Conservation (phyloP, 2,113 vertebrate genomes). For the Parus major region DNA sequence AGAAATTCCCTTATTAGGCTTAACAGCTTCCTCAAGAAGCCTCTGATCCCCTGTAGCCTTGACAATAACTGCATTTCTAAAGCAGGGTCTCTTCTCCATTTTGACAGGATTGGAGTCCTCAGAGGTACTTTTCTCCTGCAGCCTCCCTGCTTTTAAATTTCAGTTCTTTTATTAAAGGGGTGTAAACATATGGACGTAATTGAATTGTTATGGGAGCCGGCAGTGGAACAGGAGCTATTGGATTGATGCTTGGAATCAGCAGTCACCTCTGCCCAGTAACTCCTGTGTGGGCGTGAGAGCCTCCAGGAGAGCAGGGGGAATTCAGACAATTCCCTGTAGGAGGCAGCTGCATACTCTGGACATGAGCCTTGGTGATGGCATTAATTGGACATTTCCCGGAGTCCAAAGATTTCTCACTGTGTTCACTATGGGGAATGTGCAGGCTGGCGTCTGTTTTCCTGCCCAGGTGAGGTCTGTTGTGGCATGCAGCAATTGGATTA, state of each 20-base stretch:
- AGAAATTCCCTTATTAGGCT: no score
- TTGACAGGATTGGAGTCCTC: neutral
- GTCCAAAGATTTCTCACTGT: neutral
- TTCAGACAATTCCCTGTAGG: neutral
- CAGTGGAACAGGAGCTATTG: neutral
- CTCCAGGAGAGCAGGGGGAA: neutral
- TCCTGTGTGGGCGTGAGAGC: neutral
- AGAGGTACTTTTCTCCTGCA: neutral
- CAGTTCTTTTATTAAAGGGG: neutral
- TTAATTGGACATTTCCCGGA: neutral
- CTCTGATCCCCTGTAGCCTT: neutral
- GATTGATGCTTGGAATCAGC: neutral
- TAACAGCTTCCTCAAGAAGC: neutral
- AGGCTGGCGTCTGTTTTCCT: neutral
- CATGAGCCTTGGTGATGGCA: neutral
- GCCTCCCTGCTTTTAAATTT: neutral
- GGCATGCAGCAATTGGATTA: rapidly evolving
- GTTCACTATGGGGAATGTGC: neutral
- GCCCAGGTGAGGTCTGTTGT: neutral
- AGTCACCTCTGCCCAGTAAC: neutral
- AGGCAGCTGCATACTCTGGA: neutral
- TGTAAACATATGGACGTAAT: neutral
- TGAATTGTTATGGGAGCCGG: neutral
- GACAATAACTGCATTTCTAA: neutral
- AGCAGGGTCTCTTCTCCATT: neutral